Evolutionary conservation across 2,888 invertebrate species (phyloP).

Genomic region (Epiblema foenella): DNA sequence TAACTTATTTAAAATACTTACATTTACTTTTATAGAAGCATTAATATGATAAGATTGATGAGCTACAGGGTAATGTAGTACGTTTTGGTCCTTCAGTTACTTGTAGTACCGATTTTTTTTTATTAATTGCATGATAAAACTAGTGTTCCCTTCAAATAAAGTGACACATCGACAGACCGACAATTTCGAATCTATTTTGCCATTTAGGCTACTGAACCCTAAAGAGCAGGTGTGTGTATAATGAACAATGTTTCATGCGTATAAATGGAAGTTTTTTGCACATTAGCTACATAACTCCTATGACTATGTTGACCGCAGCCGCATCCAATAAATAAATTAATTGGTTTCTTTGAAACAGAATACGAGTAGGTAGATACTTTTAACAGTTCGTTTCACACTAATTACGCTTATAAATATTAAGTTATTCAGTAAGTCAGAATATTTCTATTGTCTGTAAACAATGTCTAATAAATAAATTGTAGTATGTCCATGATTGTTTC

Average conservation of each 20-base stretch:
- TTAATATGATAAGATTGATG: too few species aligned
- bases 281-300: slow-evolving; percentile 2
- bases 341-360: not conserved
- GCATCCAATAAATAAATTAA: slow-evolving; percentile 3
- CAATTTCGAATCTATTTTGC: too few species aligned
- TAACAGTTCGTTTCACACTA: not conserved
- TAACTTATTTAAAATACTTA: too few species aligned
- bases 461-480: not conserved
- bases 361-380: not conserved
- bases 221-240: not conserved
- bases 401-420: slow-evolving; percentile 1
- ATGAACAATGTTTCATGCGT: not conserved
- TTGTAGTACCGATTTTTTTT: too few species aligned
- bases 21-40: too few species aligned
- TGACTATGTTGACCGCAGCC: slow-evolving; percentile 1
- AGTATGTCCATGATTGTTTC: not conserved
- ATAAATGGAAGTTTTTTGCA: not conserved
- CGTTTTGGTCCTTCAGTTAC: too few species aligned
- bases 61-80: too few species aligned
- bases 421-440: not conserved
- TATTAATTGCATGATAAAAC: too few species aligned
- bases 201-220: not conserved
- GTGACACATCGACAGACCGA: too few species aligned
- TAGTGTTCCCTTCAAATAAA: too few species aligned
- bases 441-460: not conserved